Base-by-base conservation (phyloP, 2,888 invertebrate species). In the Xanthorhoe spadicearia region DNA sequence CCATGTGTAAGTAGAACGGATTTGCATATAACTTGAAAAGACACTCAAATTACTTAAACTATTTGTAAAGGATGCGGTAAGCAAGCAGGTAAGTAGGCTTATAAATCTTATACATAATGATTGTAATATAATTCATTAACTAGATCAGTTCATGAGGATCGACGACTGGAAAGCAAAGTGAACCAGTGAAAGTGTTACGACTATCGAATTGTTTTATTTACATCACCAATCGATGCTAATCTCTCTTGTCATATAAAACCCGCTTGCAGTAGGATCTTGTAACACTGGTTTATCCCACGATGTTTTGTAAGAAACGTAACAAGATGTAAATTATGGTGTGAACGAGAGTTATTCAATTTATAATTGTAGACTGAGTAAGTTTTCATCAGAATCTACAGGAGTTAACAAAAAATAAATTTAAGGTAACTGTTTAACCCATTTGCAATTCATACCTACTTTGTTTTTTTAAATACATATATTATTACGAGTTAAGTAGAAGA, bases 161-260 rank as follows among this genome's bases (percentile, higher is more conserved):
- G 64, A 59, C 23, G 35, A 55, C 54, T 76, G 72, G 77, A 80
- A 79, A 81, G 80, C 77, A 72, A 79, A 78, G 75, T 80, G 76
- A 75, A 78, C 66, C 68, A 80, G 82, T 77, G 82, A 83, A 83
- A 83, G 82, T 75, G 77, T 74, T 73, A 70, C 72, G 72, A 74
- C 78, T 77, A 79, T 73, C 70, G 60, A 70, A 76, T 66, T 77
- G 77, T 76, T 71, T 77, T 76, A 74, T 71, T 71, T 49, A 59
- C 49, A 52, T 56, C 46, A 17, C 71, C 73, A 70, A 68, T 57
- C 66, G 55, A 68, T 52, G 51, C 54, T 71, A 69, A 72, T 70
- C 73, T 67, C 69, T 61, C 49, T 64, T 52, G 48, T 18, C 48
- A 32, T 58, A 28, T 23, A 56, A 54, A 58, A 64, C 50, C 35